Conservation (phyloP, 37 sponge, comb jelly and placozoan genomes). For the Mnemiopsis leidyi region DNA sequence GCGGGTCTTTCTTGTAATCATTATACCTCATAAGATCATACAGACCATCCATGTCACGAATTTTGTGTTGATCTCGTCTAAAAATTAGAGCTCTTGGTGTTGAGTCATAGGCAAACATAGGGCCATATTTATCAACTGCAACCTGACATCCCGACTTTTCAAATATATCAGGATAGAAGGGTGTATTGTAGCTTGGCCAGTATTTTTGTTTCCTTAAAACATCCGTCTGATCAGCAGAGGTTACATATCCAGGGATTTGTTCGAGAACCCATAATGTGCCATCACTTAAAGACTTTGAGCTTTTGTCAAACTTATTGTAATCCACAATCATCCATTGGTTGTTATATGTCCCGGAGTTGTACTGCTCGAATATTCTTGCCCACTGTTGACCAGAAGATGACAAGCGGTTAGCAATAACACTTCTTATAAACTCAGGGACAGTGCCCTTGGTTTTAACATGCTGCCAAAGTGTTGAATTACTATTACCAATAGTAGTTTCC, state of each 20-base stretch:
- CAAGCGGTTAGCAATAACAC: slow-evolving; percentile 26
- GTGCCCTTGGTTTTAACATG: slow-evolving; percentile 4
- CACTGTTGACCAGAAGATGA: slow-evolving; percentile 73
- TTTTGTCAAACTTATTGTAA: slow-evolving; percentile 79
- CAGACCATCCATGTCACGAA: slow-evolving; percentile 76
- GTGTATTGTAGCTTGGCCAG: slow-evolving; percentile 96
- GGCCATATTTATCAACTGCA: slow-evolving; percentile 78
- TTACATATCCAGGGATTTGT: slow-evolving; percentile 78
- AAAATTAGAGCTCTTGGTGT: slow-evolving; percentile 87
- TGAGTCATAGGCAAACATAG: slow-evolving; percentile 79
- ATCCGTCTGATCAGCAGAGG: slow-evolving; percentile 73
- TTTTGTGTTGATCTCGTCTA: slow-evolving; percentile 76
- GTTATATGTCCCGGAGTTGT: slow-evolving; percentile 82
- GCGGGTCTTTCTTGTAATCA: slow-evolving; percentile 87
- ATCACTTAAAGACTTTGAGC: slow-evolving; percentile 38
- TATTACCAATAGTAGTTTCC: slow-evolving; percentile 92
- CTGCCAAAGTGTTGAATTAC: slow-evolving; percentile 77
- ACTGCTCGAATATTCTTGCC: slow-evolving; percentile 70
- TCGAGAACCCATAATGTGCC: slow-evolving; percentile 85
- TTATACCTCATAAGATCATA: slow-evolving; percentile 92
- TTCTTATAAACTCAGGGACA: slow-evolving; percentile 50
- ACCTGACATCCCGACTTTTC: slow-evolving; percentile 67
- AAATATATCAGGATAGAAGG: slow-evolving; percentile 80
- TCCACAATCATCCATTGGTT: slow-evolving; percentile 96
- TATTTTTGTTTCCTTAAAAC: slow-evolving; percentile 74